A percentile compares a stretch with the other conserved stretches of the same genome.
phyloP scores from a whole-genome alignment of 2,113 vertebrate genomes.

The Anseranas semipalmata region DNA sequence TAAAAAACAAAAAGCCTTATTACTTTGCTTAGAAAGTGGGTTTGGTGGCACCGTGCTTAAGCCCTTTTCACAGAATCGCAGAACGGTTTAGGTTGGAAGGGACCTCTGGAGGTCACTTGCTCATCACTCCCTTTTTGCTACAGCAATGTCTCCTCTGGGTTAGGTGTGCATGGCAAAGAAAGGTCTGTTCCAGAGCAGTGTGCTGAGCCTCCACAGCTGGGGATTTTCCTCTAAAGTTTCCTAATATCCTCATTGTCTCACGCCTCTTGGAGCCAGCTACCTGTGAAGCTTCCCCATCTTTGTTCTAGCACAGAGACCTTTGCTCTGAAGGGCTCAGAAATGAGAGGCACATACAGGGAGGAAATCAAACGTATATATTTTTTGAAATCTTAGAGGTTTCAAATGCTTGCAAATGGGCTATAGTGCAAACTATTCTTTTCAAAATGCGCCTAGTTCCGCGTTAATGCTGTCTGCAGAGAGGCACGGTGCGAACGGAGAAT shows the following conservation, averaged over 20 bases:
- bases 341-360: neutral
- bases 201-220: neutral
- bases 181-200: neutral
- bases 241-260: neutral
- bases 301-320: neutral
- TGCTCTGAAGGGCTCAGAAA: neutral
- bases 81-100: neutral
- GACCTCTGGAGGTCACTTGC: neutral
- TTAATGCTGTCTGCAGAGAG: neutral
- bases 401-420: neutral
- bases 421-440: neutral
- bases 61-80: too few species aligned
- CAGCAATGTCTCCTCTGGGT: neutral
- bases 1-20: neutral
- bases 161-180: neutral
- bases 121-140: neutral
- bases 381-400: neutral
- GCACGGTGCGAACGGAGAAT: neutral
- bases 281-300: neutral
- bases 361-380: neutral
- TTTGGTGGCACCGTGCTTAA: neutral
- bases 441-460: neutral
- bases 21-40: neutral
- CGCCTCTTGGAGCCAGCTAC: neutral
- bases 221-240: neutral